Base-by-base conservation (phyloP, 2,888 invertebrate genomes). In the Minunthozetes semirufus region DNA sequence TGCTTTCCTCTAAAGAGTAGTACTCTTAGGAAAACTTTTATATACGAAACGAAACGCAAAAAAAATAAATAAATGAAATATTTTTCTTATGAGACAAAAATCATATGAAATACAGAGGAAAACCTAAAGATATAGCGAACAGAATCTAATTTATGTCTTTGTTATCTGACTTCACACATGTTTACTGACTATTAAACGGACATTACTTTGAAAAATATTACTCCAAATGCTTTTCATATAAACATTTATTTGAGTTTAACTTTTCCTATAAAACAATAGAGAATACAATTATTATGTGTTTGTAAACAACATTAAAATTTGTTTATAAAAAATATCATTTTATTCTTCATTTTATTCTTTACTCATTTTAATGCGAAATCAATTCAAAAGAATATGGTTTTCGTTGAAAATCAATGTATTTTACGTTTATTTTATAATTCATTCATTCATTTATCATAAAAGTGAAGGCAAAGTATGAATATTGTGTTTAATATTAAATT, bases 161-260 rank as follows among this genome's bases (percentile, higher is more conserved):
- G 63, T 63, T 63, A 63, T 63, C 63, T 27, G 63, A 63, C 63
- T 63, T 63, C 29, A 19, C 63, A 63, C 33, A n/a, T 27, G 63
- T 63, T 63, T 63, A 63, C 19, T 42, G 42, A 42, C 42, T 42
- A 42, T 42, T 42, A 42, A 42, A 42, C 8, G 42, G 42, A 13
- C 42, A 42, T 8, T 42, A 42, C 42, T 42, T 42, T 13, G 13
- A 13, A 42, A 42, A 42, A 42, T 42, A 42, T 42, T 42, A 42
- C 42, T 42, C 42, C 13, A 42, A 42, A 42, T 42, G 42, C 13
- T 42, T 42, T 42, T 42, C 42, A 42, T 42, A 42, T 42, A 42
- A 42, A 42, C 42, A 42, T 42, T 42, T 42, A 42, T 42, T 33
- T 33, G 33, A 33, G 33, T 33, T 42, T 11, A 13, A 42, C 42